Evolutionary conservation across 2,888 invertebrate species (phyloP), one percentile per base, ranked within the genome.

Genomic region (Linnaemya tessellans): DNA sequence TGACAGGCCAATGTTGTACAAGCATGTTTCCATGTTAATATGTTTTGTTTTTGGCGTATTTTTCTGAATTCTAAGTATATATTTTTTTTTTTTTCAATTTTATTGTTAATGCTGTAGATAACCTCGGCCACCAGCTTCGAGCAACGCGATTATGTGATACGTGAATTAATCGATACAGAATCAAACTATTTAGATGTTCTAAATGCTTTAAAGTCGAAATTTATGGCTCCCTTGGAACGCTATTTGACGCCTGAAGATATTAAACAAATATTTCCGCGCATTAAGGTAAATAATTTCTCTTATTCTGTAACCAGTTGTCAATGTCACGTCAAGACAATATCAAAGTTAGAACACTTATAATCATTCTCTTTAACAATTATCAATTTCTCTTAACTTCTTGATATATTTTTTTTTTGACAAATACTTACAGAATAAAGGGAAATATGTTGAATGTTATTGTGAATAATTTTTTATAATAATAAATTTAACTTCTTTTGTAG

Each of bases 151-250:
- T 98, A 97, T 91, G 97, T 97, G 64, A 97, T 97, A 90, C 95
- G 96, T 87, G 99, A 99, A 92, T 94, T 99, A 77, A 95, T 99
- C 51, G 99, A 99, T 92, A 99, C 99, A 0, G 99, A 99, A 93
- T 96, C 96, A 89, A 99, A 99, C 93, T 99, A 99, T 92, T 96
- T 98, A 67, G 97, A 98, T 90, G 99, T 98, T 13, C 94, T 99
- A 73, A 95, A 95, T 90, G 98, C 97, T 93, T 94, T 98, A 68
- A 94, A 96, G 88, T 94, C 94, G 88, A 95, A 96, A 91, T 98
- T 97, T 90, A 95, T 97, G 93, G 94, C 95, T 89, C 97, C 97
- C 3, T 93, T 99, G 87, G 94, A 94, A 79, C 93, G 94, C 67
- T 93, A 95, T 87, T 93, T 99, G 89, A 94, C 94, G 87, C 94